Conservation (phyloP, 2,113 vertebrate species). For the Sapajus apella region DNA sequence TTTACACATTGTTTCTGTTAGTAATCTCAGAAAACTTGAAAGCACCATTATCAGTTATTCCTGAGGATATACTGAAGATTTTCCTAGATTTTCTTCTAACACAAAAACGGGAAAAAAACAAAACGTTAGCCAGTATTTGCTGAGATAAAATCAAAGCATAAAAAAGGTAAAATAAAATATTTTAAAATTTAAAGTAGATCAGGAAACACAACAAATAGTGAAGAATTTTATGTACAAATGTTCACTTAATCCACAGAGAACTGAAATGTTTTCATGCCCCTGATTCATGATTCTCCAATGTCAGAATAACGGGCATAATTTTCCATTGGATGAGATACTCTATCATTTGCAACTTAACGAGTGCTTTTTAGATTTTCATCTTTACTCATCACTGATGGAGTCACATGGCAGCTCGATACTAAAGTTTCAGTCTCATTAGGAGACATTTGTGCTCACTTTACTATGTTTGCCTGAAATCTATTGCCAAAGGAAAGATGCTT, state of each 20-base stretch:
- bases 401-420: background rate
- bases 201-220: background rate
- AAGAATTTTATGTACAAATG: background rate
- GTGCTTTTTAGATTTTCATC: background rate
- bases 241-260: constrained; percentile 13
- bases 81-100: constrained; percentile 9
- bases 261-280: background rate
- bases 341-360: background rate
- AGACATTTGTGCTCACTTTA: background rate
- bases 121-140: constrained; percentile 7
- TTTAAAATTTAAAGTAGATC: background rate
- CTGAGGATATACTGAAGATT: background rate
- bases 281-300: background rate
- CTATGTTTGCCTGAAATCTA: background rate
- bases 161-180: background rate
- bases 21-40: constrained; percentile 6
- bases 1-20: background rate
- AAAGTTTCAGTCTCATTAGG: background rate
- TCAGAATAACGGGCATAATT: background rate
- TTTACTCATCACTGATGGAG: background rate
- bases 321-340: background rate
- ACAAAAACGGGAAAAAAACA: background rate
- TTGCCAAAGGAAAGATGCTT: background rate
- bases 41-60: background rate
- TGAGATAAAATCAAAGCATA: background rate